Conservation (phyloP, 2,888 invertebrate genomes). For the Quadriops clusia region DNA sequence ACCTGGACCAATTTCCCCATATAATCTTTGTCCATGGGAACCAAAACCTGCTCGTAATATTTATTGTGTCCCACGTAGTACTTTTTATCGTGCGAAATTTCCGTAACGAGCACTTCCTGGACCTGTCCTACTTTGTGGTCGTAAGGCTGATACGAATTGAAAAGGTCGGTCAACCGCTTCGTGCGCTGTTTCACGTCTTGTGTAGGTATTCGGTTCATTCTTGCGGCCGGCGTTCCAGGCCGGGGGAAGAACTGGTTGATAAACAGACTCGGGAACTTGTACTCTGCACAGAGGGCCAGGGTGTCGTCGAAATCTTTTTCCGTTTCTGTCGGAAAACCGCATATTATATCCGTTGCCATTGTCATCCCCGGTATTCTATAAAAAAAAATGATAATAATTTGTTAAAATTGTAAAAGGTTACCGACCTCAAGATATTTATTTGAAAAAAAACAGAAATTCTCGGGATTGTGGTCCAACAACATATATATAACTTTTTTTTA, state of each 20-base stretch:
- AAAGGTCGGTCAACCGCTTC: constrained; percentile 75
- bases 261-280: constrained; percentile 87
- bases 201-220: constrained; percentile 71
- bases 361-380: constrained; percentile 77
- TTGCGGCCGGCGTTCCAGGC: constrained; percentile 92
- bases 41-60: constrained; percentile 85
- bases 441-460: no score
- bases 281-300: constrained; percentile 66
- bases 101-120: constrained; percentile 81
- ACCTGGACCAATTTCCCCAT: constrained; percentile 79
- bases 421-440: no score
- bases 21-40: constrained; percentile 63
- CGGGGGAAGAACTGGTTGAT: constrained; percentile 97
- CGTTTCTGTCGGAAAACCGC: constrained; percentile 96
- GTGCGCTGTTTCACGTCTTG: constrained; percentile 85
- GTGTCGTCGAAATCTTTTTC: constrained; percentile 82
- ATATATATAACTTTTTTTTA: no score
- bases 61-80: constrained; percentile 93
- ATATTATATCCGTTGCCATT: constrained; percentile 96
- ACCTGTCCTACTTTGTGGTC: constrained; percentile 51
- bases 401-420: no score
- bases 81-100: constrained; percentile 79
- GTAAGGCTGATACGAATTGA: constrained; percentile 83
- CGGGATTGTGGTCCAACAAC: no score
- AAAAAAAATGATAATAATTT: no score